Conservation (phyloP, 2,113 vertebrate genomes). For the Tricholaema leucomelas region DNA sequence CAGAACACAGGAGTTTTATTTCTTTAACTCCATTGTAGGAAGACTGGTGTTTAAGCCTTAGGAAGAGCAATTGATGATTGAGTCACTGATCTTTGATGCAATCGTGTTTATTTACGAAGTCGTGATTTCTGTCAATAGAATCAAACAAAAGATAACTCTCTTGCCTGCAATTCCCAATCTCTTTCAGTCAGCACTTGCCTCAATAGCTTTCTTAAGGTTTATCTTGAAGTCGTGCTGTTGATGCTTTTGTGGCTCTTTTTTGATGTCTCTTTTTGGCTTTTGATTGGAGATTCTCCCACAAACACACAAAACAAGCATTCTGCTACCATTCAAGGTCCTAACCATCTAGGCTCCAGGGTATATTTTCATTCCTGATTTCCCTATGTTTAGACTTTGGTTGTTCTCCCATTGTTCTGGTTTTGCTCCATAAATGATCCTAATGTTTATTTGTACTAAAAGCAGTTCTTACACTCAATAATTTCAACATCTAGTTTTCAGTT, state of each 20-base stretch:
- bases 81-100: conserved; percentile 55
- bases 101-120: conserved; percentile 61
- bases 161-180: conserved; percentile 16
- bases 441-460: conserved; percentile 54
- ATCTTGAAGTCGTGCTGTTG: conserved; percentile 37
- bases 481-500: conserved; percentile 10
- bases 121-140: conserved; percentile 36
- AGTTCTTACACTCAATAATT: conserved; percentile 18
- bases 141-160: conserved; percentile 36
- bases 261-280: conserved; percentile 57
- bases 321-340: conserved; percentile 52
- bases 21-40: conserved; percentile 13
- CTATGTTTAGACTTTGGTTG: conserved; percentile 63
- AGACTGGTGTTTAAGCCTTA: neutral
- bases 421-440: conserved; percentile 27
- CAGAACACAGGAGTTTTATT: neutral
- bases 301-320: conserved; percentile 56
- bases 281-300: conserved; percentile 42
- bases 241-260: conserved; percentile 53
- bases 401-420: conserved; percentile 56
- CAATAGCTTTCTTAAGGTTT: conserved; percentile 35
- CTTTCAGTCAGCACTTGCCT: conserved; percentile 4
- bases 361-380: conserved; percentile 67
- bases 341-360: conserved; percentile 46
- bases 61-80: conserved; percentile 36